These are phyloP conservation scores for Sturnus vulgaris DNA, from an alignment of 2,113 vertebrate species.

Conservation along the genomic window DNA sequence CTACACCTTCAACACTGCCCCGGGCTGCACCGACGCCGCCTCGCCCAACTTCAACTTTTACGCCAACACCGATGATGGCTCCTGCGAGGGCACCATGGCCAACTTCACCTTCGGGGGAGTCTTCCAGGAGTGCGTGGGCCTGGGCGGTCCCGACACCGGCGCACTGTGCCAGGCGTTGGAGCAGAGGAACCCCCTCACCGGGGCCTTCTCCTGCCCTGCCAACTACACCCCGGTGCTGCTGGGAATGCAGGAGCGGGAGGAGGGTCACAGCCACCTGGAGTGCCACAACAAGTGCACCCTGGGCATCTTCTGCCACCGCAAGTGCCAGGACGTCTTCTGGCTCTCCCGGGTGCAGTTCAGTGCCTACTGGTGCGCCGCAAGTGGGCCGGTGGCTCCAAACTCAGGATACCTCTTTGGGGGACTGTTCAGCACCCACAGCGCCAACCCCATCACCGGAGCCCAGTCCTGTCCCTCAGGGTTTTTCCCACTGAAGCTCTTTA, in stretches of 20 bases:
- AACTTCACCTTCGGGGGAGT: constrained; percentile 89
- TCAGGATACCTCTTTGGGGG: constrained; percentile 87
- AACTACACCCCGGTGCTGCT: constrained; percentile 71
- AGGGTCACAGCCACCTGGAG: constrained; percentile 76
- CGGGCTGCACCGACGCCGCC: constrained; percentile 76
- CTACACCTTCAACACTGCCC: constrained; percentile 84
- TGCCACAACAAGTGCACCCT: constrained; percentile 59
- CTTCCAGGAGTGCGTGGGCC: constrained; percentile 76
- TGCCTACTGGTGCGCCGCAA: constrained; percentile 80
- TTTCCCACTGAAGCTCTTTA: constrained; percentile 73
- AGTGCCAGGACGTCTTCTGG: constrained; percentile 75
- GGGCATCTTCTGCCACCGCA: constrained; percentile 58
- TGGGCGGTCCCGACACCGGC: constrained; percentile 11
- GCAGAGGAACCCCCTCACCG: constrained; percentile 83
- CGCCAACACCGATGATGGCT: constrained; percentile 83
- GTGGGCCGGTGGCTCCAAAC: background rate
- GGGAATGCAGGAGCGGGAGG: constrained; percentile 75
- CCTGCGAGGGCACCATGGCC: constrained; percentile 74
- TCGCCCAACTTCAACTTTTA: constrained; percentile 89
- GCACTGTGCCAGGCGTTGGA: constrained; percentile 71
- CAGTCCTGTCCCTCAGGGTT: constrained; percentile 79
- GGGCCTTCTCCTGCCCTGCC: constrained; percentile 73
- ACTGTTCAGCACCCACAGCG: constrained; percentile 70
- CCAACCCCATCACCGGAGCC: constrained; percentile 80
- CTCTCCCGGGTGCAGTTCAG: constrained; percentile 74